phyloP scores from a whole-genome alignment of 2,888 invertebrate species.

The Eueremaeus valkanovi region DNA sequence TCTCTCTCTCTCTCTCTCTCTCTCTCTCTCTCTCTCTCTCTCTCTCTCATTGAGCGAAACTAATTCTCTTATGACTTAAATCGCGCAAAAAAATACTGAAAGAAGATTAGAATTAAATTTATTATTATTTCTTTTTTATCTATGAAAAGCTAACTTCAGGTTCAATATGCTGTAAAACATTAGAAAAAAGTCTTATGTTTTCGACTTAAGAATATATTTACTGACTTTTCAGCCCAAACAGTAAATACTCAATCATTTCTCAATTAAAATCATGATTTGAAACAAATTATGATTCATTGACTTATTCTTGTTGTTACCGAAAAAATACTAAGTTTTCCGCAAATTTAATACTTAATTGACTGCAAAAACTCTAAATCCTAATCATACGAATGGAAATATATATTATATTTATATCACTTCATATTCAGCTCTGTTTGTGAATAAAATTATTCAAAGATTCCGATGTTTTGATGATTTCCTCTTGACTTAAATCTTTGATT shows the following conservation, averaged over 20 bases:
- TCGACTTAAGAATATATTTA: too few relatives aligned
- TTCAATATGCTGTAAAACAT: too few relatives aligned
- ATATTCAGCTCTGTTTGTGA: too few relatives aligned
- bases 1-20: neutral
- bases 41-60: neutral
- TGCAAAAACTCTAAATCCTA: too few relatives aligned
- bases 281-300: neutral
- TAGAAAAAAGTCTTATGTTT: too few relatives aligned
- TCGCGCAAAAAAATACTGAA: neutral
- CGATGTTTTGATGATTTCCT: neutral
- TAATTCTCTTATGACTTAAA: neutral
- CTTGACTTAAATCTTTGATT: neutral
- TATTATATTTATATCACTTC: too few relatives aligned
- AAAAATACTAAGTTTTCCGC: too few relatives aligned
- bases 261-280: neutral
- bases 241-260: neutral
- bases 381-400: too few relatives aligned
- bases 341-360: neutral
- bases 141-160: too few relatives aligned
- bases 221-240: neutral
- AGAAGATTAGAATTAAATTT: neutral
- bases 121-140: neutral
- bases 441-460: neutral
- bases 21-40: constrained; percentile 22
- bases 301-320: too few relatives aligned